Evolutionary conservation across 2,113 vertebrate genomes (phyloP).

Genomic region (Sebastes schlegelii): DNA sequence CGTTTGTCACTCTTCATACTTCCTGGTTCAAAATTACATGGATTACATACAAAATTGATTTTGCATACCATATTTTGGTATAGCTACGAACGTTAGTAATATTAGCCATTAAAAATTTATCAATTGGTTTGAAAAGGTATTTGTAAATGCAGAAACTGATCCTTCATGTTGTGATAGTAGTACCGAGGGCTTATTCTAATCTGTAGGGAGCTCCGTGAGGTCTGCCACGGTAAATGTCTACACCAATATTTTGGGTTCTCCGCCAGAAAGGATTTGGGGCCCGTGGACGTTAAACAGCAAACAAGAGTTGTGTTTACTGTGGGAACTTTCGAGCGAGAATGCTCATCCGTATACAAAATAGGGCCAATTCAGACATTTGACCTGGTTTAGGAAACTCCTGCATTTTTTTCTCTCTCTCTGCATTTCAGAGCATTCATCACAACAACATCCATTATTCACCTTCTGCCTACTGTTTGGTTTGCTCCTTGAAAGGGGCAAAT

Average conservation of each 20-base stretch:
- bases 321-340: conserved; percentile 24
- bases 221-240: conserved; percentile 6
- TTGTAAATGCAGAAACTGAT: conserved; percentile 23
- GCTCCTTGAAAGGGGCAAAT: conserved; percentile 58
- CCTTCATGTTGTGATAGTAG: not conserved
- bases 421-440: conserved; percentile 68
- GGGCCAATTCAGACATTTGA: conserved; percentile 66
- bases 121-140: not conserved
- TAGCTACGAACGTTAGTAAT: not conserved
- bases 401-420: conserved; percentile 10
- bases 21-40: too few relatives aligned
- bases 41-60: too few relatives aligned
- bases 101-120: not conserved
- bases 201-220: not conserved
- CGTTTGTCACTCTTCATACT: too few relatives aligned
- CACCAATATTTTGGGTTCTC: conserved; percentile 46
- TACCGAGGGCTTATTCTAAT: conserved; percentile 1
- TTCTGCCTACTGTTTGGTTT: conserved; percentile 69
- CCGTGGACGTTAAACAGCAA: conserved; percentile 59
- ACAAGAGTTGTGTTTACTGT: conserved; percentile 53
- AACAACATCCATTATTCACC: conserved; percentile 82
- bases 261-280: conserved; percentile 31
- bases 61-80: too few relatives aligned
- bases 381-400: conserved; percentile 61
- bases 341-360: conserved; percentile 54